phyloP scores from a whole-genome alignment of 1,140 invertebrate species.

The Sarcophaga peregrina region DNA sequence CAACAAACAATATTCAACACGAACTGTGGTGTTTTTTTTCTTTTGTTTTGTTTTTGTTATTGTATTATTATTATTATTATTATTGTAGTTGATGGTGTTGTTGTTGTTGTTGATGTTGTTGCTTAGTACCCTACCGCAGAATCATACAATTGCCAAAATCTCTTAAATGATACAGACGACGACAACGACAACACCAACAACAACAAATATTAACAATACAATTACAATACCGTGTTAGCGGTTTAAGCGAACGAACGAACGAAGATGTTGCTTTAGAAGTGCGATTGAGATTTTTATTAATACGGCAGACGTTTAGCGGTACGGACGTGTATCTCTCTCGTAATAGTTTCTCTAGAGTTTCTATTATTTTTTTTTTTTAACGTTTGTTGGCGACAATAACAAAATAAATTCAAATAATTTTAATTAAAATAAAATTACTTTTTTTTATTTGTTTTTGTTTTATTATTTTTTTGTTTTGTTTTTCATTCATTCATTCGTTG shows the following conservation, averaged over 20 bases:
- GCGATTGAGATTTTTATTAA: constrained; percentile 32
- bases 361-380: no score
- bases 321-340: constrained; percentile 26
- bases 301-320: constrained; percentile 19
- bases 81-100: neutral
- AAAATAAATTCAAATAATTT: neutral
- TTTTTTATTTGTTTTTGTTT: no score
- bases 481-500: neutral
- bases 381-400: neutral
- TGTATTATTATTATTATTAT: no score
- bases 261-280: constrained; percentile 34
- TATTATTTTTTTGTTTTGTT: no score
- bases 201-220: neutral
- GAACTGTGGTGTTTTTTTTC: neutral
- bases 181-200: neutral
- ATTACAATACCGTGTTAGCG: neutral
- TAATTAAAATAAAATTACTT: neutral
- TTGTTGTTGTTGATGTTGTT: constrained; percentile 5
- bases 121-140: constrained; percentile 20
- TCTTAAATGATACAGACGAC: neutral
- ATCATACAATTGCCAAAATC: constrained; percentile 34
- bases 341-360: no score
- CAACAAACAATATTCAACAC: neutral
- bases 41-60: no score
- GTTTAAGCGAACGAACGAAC: neutral